phyloP scores from a whole-genome alignment of 2,888 invertebrate genomes.

The Anaspis maculata region DNA sequence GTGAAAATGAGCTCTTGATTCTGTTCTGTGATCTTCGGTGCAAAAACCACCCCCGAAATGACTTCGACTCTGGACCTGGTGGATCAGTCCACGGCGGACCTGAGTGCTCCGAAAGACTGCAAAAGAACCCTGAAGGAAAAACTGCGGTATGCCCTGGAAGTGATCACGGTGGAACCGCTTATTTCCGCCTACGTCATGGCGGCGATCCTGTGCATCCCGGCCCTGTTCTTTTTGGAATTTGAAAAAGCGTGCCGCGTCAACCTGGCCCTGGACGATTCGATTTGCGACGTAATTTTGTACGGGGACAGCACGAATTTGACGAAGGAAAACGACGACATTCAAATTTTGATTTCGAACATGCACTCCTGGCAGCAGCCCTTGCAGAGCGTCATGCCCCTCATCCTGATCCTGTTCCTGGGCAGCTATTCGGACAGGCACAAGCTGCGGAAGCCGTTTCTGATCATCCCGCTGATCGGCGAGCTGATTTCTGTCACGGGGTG shows the following conservation, averaged over 20 bases:
- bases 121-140: too few relatives aligned
- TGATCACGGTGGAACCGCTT: constrained; percentile 38
- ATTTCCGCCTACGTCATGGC: constrained; percentile 33
- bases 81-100: neutral
- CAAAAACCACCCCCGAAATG: too few relatives aligned
- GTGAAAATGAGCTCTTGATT: too few relatives aligned
- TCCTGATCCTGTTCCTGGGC: constrained; percentile 37
- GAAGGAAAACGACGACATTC: constrained; percentile 40
- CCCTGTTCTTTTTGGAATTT: constrained; percentile 47
- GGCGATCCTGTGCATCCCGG: constrained; percentile 34
- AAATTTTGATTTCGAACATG: constrained; percentile 43
- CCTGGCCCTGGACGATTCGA: constrained; percentile 42
- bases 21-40: too few relatives aligned
- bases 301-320: constrained; percentile 31
- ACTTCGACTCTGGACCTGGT: neutral
- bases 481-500: constrained; percentile 45
- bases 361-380: constrained; percentile 36
- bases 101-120: too few relatives aligned
- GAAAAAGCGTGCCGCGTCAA: constrained; percentile 52
- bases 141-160: constrained; percentile 23
- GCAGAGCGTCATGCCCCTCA: constrained; percentile 34
- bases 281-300: constrained; percentile 43
- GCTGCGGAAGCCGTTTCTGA: constrained; percentile 37
- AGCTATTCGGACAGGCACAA: constrained; percentile 39
- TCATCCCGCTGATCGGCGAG: constrained; percentile 38